Evolutionary conservation across 1,140 invertebrate species (phyloP).

Genomic region (Octopus sinensis): DNA sequence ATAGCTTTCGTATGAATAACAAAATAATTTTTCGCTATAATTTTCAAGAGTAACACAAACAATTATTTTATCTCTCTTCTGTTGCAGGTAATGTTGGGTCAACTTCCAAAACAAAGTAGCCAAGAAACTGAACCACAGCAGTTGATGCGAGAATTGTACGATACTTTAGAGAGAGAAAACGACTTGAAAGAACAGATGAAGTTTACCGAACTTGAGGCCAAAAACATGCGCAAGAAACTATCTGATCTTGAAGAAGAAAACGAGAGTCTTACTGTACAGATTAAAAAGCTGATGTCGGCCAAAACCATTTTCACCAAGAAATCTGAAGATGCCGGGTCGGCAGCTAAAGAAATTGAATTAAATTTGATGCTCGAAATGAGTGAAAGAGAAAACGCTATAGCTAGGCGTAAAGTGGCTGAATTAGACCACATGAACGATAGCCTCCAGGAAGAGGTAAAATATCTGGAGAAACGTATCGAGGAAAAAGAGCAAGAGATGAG

Average conservation of each 20-base stretch:
- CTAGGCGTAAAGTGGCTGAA: conserved; percentile 79
- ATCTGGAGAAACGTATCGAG: conserved; percentile 65
- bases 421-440: conserved; percentile 76
- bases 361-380: conserved; percentile 80
- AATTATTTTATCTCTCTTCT: not conserved
- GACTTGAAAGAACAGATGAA: conserved; percentile 86
- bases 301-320: conserved; percentile 24
- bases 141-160: conserved; percentile 79
- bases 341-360: conserved; percentile 18
- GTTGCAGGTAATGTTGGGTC: conserved; percentile 25
- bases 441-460: conserved; percentile 68
- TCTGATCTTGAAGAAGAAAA: conserved; percentile 88
- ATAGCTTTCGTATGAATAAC: too few relatives aligned
- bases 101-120: conserved; percentile 38
- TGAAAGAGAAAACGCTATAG: conserved; percentile 78
- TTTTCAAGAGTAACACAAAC: too few relatives aligned
- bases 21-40: too few relatives aligned
- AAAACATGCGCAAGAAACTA: conserved; percentile 75
- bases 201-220: conserved; percentile 86
- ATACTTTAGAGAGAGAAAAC: conserved; percentile 85
- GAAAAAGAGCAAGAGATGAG: conserved; percentile 34
- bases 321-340: conserved; percentile 16
- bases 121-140: conserved; percentile 59
- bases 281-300: conserved; percentile 82
- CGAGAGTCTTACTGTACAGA: conserved; percentile 83